A percentile compares a stretch with the other conserved stretches of the same genome.
These are phyloP conservation scores for Alectura lathami DNA, from an alignment of 2,113 vertebrate genomes.

Conservation along the genomic window DNA sequence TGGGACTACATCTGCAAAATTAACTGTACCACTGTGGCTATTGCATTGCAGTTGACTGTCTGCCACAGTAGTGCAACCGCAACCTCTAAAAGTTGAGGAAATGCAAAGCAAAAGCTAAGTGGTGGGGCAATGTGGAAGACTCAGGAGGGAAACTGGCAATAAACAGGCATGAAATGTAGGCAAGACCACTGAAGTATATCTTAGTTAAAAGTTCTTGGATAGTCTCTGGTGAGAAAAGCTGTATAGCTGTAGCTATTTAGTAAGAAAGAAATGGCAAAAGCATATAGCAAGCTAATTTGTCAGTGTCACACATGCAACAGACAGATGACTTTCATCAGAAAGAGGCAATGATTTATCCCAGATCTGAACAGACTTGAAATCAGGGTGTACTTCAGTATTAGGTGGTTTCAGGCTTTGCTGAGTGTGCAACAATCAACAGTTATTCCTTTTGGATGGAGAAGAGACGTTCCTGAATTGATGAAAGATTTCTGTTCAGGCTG, in stretches of 20 bases:
- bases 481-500: not conserved
- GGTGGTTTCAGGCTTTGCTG: not conserved
- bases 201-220: not conserved
- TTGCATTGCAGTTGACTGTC: not conserved
- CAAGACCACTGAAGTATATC: not conserved
- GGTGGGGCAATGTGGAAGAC: not conserved
- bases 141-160: not conserved
- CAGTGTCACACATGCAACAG: not conserved
- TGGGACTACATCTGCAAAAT: not conserved
- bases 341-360: not conserved
- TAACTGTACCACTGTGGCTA: fast-evolving
- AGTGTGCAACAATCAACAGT: not conserved
- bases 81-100: not conserved
- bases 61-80: fast-evolving
- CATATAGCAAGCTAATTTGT: not conserved
- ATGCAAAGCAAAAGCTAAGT: not conserved
- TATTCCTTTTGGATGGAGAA: not conserved
- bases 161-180: not conserved
- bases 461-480: not conserved
- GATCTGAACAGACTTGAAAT: not conserved
- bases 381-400: not conserved
- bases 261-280: not conserved
- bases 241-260: not conserved
- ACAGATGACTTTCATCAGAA: not conserved
- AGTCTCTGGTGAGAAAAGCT: not conserved